Percentiles rank a stretch among this genome's conserved stretches.
Conservation (phyloP, 2,113 vertebrate species). For the Neoarius graeffei region DNA sequence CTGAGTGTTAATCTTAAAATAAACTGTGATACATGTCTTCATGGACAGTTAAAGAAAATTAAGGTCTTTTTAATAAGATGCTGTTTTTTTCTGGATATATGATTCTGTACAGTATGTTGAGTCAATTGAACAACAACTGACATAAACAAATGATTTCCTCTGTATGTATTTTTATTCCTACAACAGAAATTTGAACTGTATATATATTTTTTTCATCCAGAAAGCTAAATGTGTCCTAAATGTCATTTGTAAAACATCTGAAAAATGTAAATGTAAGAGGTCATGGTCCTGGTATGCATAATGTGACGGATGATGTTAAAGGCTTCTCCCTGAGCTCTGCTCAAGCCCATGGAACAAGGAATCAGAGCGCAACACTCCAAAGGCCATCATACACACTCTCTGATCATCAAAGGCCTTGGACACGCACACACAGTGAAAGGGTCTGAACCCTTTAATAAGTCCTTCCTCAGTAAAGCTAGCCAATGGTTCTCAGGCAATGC, state of each 20-base stretch:
- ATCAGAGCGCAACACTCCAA: slow-evolving; percentile 31
- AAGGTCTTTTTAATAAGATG: neutral
- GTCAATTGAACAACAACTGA: neutral
- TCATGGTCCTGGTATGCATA: slow-evolving; percentile 24
- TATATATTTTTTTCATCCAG: neutral
- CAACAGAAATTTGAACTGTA: no score
- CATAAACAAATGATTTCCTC: neutral
- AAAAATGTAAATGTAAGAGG: slow-evolving; percentile 45
- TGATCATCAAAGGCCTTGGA: slow-evolving; percentile 32
- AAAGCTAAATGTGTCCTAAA: neutral
- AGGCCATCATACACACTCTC: slow-evolving; percentile 11
- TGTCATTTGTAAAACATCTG: slow-evolving; percentile 18
- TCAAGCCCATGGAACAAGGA: slow-evolving; percentile 28
- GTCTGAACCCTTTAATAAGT: neutral
- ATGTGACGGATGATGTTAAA: slow-evolving; percentile 33
- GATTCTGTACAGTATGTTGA: neutral
- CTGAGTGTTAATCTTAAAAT: neutral
- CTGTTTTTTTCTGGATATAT: neutral
- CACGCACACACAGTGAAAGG: neutral
- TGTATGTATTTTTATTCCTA: neutral
- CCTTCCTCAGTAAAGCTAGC: neutral
- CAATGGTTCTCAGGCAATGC: neutral
- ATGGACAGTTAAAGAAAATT: neutral
- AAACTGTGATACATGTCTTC: neutral
- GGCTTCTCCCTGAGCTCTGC: neutral